A percentile compares a stretch with the other conserved stretches of the same genome.
Evolutionary conservation across 2,888 invertebrate genomes (phyloP).

Genomic region (Pseudococcus viburni): DNA sequence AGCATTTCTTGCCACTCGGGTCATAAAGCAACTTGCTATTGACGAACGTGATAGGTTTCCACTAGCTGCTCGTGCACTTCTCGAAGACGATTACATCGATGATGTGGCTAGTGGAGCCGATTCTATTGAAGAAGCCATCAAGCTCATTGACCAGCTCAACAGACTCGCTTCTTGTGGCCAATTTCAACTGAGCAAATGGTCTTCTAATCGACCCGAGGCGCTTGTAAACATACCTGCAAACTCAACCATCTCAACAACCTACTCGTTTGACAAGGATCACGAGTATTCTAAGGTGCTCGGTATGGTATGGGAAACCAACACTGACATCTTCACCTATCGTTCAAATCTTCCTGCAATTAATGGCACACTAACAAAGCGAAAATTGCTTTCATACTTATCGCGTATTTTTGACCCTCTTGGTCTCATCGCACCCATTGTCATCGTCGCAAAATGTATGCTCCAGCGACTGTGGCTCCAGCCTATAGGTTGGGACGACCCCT

Average conservation of each 20-base stretch:
- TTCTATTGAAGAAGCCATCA: neutral
- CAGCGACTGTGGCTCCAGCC: no score
- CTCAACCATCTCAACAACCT: no score
- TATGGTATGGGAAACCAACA: neutral
- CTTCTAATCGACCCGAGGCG: neutral
- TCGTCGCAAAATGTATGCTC: neutral
- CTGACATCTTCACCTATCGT: neutral
- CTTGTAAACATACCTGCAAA: neutral
- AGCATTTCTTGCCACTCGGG: neutral
- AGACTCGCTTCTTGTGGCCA: neutral
- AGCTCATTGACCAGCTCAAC: neutral
- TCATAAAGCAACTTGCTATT: neutral
- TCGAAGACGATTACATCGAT: neutral
- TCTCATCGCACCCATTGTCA: neutral
- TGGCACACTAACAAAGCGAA: neutral
- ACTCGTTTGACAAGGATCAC: neutral
- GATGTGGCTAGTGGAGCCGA: neutral
- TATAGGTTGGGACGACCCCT: neutral
- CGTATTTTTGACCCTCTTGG: neutral
- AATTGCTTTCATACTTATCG: neutral
- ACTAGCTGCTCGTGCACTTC: neutral
- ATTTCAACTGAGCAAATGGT: neutral
- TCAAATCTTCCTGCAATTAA: neutral
- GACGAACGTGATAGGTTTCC: neutral
- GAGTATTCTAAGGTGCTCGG: neutral